phyloP scores from a whole-genome alignment of 2,888 invertebrate species.

The Apamea monoglypha region DNA sequence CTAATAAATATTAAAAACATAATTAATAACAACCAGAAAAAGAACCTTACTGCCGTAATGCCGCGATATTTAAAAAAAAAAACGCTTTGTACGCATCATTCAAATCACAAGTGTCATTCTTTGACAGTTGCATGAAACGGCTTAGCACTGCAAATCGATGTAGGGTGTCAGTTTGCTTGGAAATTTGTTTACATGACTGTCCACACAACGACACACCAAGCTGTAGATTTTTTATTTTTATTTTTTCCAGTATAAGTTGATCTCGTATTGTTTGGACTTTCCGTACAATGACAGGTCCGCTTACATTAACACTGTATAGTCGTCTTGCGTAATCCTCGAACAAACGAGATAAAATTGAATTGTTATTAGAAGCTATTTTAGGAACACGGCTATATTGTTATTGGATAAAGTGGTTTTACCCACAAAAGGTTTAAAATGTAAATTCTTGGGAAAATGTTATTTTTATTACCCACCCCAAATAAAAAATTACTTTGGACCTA shows the following conservation, averaged over 20 bases:
- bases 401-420: conserved; percentile 23
- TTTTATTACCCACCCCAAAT: conserved; percentile 23
- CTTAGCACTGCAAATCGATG: neutral
- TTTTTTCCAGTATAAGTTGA: neutral
- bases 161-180: neutral
- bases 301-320: neutral
- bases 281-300: no score
- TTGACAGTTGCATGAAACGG: neutral
- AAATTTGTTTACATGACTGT: neutral
- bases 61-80: no score
- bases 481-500: conserved; percentile 37
- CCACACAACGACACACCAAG: neutral
- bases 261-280: neutral
- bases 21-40: no score
- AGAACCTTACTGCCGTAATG: no score
- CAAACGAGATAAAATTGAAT: conserved; percentile 7
- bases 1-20: no score
- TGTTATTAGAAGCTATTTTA: conserved; percentile 26
- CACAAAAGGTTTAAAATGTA: conserved; percentile 25
- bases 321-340: neutral
- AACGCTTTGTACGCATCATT: neutral
- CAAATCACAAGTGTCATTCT: neutral
- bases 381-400: conserved; percentile 5
- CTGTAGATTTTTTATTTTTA: no score
- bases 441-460: conserved; percentile 5